Conservation (phyloP, 2,888 invertebrate species). For the Rhogogaster chlorosoma region DNA sequence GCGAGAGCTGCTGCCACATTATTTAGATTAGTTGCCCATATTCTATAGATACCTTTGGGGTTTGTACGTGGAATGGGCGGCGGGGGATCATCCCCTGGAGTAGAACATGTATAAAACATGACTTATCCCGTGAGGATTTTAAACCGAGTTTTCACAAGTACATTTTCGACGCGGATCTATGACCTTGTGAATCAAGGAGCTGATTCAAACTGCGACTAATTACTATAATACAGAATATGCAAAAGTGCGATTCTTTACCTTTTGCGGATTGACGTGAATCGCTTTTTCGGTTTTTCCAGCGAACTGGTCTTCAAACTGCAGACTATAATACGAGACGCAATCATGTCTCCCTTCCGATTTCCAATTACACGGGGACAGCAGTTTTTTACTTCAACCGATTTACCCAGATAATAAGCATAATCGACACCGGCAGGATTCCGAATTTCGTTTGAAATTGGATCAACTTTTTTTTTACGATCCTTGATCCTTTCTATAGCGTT, state of each 20-base stretch:
- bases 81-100: conserved; percentile 11
- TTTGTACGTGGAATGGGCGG: neutral
- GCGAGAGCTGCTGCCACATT: conserved; percentile 15
- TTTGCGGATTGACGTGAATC: conserved; percentile 62
- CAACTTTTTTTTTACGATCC: conserved; percentile 1
- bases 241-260: neutral
- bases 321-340: neutral
- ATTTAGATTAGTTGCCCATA: conserved; percentile 33
- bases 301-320: neutral
- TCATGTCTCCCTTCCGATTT: neutral
- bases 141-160: neutral
- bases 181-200: neutral
- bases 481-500: neutral
- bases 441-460: conserved; percentile 3
- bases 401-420: neutral
- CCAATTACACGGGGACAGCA: neutral
- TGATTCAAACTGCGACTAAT: neutral
- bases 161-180: neutral
- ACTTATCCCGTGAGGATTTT: conserved; percentile 6
- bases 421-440: neutral
- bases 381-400: neutral
- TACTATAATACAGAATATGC: neutral
- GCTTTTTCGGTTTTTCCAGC: conserved; percentile 63
- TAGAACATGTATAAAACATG: conserved; percentile 15
- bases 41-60: conserved; percentile 2